These are phyloP conservation scores for Oreortyx pictus DNA, from an alignment of 2,797 vertebrate genomes.

Conservation along the genomic window DNA sequence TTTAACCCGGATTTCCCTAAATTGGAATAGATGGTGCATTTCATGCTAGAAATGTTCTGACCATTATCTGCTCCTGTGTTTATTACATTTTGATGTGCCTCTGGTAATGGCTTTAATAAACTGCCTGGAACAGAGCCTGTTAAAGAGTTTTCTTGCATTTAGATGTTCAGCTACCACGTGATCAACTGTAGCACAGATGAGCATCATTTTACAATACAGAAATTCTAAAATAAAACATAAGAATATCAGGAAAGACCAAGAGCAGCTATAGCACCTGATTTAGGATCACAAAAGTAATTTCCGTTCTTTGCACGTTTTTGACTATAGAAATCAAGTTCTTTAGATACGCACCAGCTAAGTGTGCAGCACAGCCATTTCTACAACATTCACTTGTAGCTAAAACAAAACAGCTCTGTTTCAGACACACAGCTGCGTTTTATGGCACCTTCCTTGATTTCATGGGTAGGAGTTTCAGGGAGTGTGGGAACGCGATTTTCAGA, in stretches of 20 bases:
- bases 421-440: slow-evolving; percentile 22
- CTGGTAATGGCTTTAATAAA: slow-evolving; percentile 53
- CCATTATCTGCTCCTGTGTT: slow-evolving; percentile 31
- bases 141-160: slow-evolving; percentile 37
- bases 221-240: neutral
- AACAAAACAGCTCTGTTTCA: neutral
- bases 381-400: neutral
- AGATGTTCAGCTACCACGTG: slow-evolving; percentile 7
- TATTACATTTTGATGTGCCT: slow-evolving; percentile 44
- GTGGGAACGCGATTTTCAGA: neutral
- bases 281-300: slow-evolving; percentile 12
- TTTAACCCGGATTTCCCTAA: slow-evolving; percentile 40
- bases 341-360: neutral
- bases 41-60: slow-evolving; percentile 15
- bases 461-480: neutral
- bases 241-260: neutral
- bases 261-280: neutral
- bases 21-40: neutral
- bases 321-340: neutral
- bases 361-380: neutral
- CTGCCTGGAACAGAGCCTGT: neutral
- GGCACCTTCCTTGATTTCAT: neutral
- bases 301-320: neutral
- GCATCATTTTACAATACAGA: neutral
- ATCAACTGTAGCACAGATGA: neutral